Evolutionary conservation across 1,140 invertebrate genomes (phyloP).

Genomic region (Mycetomoellerius zeteki): DNA sequence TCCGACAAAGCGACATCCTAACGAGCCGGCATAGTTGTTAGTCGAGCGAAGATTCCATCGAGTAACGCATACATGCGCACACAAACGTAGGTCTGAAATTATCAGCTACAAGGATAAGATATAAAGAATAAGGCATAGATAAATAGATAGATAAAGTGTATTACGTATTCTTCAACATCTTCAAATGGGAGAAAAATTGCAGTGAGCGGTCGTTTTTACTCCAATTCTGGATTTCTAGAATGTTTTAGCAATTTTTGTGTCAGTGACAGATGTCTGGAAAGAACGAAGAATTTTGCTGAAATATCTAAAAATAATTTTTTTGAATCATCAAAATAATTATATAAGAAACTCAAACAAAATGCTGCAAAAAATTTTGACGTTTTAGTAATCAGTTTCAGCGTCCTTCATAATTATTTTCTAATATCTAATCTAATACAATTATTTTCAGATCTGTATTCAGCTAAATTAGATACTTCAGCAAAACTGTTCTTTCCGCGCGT

Average conservation of each 20-base stretch:
- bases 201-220: background rate
- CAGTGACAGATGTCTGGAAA: background rate
- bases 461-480: no score
- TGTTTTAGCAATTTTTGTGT: background rate
- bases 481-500: no score
- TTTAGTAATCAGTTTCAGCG: no score
- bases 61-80: background rate
- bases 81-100: background rate
- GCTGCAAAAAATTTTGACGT: no score
- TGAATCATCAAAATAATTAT: no score
- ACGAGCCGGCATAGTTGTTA: constrained; percentile 56
- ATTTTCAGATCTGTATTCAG: no score
- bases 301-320: no score
- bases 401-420: no score
- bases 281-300: no score
- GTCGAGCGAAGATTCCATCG: constrained; percentile 52
- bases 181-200: background rate
- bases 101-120: constrained; percentile 46
- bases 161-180: background rate
- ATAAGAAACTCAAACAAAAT: no score
- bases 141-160: constrained; percentile 23
- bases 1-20: constrained; percentile 62
- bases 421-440: no score
- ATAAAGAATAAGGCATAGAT: constrained; percentile 32
- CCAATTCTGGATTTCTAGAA: background rate